These are phyloP conservation scores for Semotilus atromaculatus DNA, from an alignment of 2,797 vertebrate species.

Conservation along the genomic window DNA sequence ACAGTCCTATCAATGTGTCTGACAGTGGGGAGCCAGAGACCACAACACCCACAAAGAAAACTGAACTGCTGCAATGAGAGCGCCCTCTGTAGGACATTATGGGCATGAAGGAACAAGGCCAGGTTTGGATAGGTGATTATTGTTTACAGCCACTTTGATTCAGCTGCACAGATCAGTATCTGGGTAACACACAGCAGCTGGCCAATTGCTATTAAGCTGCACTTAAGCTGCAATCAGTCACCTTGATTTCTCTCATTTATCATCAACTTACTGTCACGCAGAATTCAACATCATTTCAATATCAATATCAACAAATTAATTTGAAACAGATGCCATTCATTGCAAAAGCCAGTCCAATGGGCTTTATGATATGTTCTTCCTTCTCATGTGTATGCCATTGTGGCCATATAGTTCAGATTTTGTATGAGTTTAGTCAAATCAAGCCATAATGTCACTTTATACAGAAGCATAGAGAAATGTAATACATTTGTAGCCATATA, in stretches of 20 bases:
- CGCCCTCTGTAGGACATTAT: slow-evolving; percentile 67
- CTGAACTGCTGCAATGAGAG: slow-evolving; percentile 87
- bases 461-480: slow-evolving; percentile 65
- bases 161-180: slow-evolving; percentile 83
- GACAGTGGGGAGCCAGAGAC: slow-evolving; percentile 91
- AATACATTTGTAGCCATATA: slow-evolving; percentile 69
- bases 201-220: slow-evolving; percentile 77
- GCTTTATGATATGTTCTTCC: slow-evolving; percentile 66
- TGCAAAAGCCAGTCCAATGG: slow-evolving; percentile 70
- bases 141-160: slow-evolving; percentile 86
- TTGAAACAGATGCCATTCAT: slow-evolving; percentile 63
- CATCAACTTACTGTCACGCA: background rate
- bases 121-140: slow-evolving; percentile 77
- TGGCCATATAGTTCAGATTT: slow-evolving; percentile 47
- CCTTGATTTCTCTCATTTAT: slow-evolving; percentile 23
- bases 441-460: slow-evolving; percentile 73
- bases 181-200: slow-evolving; percentile 72
- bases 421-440: slow-evolving; percentile 65
- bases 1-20: slow-evolving; percentile 96
- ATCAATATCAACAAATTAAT: too few species aligned
- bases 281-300: background rate
- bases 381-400: slow-evolving; percentile 47
- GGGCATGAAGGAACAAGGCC: slow-evolving; percentile 33
- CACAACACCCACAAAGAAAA: slow-evolving; percentile 94
- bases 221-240: slow-evolving; percentile 64